phyloP scores from a whole-genome alignment of 2,797 vertebrate species.

The Crocodylus rhombifer region DNA sequence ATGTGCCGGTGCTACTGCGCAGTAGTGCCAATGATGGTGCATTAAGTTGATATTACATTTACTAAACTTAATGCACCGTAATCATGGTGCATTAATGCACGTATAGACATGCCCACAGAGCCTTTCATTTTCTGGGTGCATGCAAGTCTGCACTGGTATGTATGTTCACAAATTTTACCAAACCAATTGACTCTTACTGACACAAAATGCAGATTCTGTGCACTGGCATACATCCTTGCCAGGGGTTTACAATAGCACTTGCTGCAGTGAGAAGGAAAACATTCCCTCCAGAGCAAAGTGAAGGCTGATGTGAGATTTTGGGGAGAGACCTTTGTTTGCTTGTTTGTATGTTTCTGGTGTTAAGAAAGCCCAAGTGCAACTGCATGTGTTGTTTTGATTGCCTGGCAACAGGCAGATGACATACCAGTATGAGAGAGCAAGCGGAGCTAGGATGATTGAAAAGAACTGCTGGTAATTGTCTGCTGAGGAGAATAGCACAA shows the following conservation, averaged over 20 bases:
- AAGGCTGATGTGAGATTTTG: rapidly evolving
- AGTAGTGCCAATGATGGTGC: too few species aligned
- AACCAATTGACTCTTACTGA: not conserved
- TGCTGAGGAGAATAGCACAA: not conserved
- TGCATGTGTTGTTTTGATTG: not conserved
- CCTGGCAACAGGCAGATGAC: slow-evolving; percentile 18
- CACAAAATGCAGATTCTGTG: rapidly evolving
- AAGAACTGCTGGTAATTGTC: not conserved
- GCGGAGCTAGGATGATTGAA: not conserved
- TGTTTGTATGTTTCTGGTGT: not conserved
- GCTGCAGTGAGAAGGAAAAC: not conserved
- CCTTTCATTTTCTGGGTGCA: not conserved
- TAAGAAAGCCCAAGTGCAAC: not conserved
- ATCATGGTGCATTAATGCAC: too few species aligned
- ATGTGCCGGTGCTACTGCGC: too few species aligned
- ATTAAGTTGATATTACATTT: too few species aligned
- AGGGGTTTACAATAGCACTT: not conserved
- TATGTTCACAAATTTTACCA: not conserved
- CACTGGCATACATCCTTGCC: rapidly evolving
- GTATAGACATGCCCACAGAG: too few species aligned
- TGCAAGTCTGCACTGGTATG: too few species aligned
- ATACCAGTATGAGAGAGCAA: rapidly evolving
- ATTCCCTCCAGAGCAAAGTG: not conserved
- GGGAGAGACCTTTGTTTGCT: not conserved
- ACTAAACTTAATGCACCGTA: too few species aligned